phyloP scores from a whole-genome alignment of 2,797 vertebrate species.

The Aerospiza tachiro region DNA sequence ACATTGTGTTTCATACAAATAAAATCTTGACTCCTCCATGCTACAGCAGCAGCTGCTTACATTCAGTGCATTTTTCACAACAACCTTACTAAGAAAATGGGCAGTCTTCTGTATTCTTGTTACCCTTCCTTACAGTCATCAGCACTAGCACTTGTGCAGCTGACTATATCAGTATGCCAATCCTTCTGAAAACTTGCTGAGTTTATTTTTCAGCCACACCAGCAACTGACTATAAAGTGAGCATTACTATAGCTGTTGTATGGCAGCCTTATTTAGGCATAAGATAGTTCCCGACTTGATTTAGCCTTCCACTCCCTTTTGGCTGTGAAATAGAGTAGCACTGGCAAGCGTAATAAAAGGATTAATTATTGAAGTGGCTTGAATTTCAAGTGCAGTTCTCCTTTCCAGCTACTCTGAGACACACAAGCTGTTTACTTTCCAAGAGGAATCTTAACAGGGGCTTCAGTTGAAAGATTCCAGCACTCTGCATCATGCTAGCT shows the following conservation, averaged over 20 bases:
- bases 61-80: conserved; percentile 7
- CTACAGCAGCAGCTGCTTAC: conserved; percentile 1
- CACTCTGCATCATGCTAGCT: background rate
- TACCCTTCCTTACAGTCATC: background rate
- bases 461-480: background rate
- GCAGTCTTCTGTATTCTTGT: background rate
- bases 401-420: background rate
- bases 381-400: conserved; percentile 27
- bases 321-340: background rate
- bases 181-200: conserved; percentile 37
- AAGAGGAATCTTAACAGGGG: background rate
- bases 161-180: background rate
- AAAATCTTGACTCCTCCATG: background rate
- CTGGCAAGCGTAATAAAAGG: conserved; percentile 11
- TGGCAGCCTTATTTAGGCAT: conserved; percentile 38
- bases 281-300: conserved; percentile 8
- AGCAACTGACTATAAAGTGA: background rate
- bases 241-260: background rate
- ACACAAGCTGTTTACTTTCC: background rate
- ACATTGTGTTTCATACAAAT: background rate
- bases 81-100: background rate
- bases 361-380: conserved; percentile 29
- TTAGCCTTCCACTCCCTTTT: conserved; percentile 53
- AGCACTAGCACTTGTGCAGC: background rate
- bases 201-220: conserved; percentile 20